phyloP scores from a whole-genome alignment of 2,113 vertebrate species.

The Carassius gibelio region DNA sequence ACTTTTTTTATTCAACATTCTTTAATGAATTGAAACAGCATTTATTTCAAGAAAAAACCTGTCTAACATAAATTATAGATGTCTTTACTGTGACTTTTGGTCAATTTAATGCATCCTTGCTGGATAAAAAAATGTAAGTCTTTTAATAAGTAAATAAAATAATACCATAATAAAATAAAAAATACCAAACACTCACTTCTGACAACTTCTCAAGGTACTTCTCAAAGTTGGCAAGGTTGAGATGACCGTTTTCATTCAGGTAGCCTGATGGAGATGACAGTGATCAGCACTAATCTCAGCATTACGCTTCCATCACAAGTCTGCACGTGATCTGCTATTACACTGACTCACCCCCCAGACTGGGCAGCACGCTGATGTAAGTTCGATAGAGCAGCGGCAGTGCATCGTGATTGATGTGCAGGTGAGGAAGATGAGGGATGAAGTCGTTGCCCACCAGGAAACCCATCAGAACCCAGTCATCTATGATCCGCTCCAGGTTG shows the following conservation, averaged over 20 bases:
- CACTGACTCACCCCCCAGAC: conserved; percentile 82
- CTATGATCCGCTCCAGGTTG: conserved; percentile 95
- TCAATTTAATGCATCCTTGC: no score
- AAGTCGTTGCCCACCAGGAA: conserved; percentile 99
- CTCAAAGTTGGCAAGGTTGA: conserved; percentile 93
- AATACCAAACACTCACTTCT: conserved; percentile 80
- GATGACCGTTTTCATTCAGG: conserved; percentile 93
- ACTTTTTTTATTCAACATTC: no score
- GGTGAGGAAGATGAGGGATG: conserved; percentile 98
- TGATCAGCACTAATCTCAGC: background rate
- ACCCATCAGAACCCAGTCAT: conserved; percentile 99
- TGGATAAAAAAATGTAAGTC: no score
- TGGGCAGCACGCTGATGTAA: conserved; percentile 89
- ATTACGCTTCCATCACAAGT: background rate
- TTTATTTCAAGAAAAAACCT: no score
- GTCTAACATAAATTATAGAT: no score
- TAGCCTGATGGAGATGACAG: conserved; percentile 79
- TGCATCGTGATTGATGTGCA: conserved; percentile 97
- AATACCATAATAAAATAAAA: background rate
- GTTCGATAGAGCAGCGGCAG: conserved; percentile 95
- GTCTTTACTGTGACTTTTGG: no score
- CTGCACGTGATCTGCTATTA: no score
- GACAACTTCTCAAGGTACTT: conserved; percentile 92
- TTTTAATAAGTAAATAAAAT: no score
- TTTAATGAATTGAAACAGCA: no score